These are phyloP conservation scores for Erpobdella octoculata DNA, from an alignment of 2,888 invertebrate species.

Conservation along the genomic window DNA sequence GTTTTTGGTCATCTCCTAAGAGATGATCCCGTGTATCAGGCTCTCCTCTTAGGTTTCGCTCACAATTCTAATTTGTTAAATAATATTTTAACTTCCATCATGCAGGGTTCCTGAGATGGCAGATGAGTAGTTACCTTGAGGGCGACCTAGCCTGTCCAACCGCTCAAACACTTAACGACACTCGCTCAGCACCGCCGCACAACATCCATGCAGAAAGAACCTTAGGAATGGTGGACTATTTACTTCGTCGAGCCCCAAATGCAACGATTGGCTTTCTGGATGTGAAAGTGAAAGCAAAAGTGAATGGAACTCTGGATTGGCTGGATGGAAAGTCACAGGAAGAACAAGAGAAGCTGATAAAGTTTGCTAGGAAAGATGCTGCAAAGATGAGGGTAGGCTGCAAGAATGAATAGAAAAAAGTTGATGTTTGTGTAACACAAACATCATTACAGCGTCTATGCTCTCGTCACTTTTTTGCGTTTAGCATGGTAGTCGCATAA, in stretches of 20 bases:
- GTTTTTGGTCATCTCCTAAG: neutral
- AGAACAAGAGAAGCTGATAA: neutral
- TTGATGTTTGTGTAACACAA: too few species aligned
- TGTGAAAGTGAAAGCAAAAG: conserved; percentile 1
- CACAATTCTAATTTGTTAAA: neutral
- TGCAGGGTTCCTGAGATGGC: neutral
- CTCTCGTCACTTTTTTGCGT: too few species aligned
- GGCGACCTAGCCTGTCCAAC: neutral
- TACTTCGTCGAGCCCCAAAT: neutral
- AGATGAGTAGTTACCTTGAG: neutral
- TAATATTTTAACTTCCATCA: neutral
- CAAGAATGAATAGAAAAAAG: neutral
- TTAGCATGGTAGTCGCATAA: too few species aligned
- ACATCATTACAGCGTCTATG: too few species aligned
- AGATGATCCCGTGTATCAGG: neutral
- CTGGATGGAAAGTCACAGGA: neutral
- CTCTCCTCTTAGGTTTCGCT: neutral
- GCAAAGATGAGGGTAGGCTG: neutral
- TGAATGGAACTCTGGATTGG: neutral
- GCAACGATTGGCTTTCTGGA: too few species aligned
- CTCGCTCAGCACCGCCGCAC: neutral
- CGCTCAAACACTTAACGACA: neutral
- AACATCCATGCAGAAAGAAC: conserved; percentile 1
- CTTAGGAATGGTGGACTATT: neutral
- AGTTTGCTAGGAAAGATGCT: neutral